Conservation (phyloP, 1,140 invertebrate species). For the Caenorhabditis inopinata region DNA sequence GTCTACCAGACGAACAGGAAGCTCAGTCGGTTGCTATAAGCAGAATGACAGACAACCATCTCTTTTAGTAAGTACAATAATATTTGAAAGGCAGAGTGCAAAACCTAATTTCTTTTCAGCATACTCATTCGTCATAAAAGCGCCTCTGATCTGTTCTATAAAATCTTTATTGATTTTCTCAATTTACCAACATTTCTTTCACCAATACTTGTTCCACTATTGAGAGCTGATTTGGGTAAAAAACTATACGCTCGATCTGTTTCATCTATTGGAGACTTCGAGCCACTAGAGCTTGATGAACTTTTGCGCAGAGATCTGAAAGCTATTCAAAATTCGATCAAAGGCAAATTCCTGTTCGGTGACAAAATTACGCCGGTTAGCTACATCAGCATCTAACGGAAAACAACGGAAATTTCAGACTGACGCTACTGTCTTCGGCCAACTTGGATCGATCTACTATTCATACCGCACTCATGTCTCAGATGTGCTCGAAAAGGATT, state of each 20-base stretch:
- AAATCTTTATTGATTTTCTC: not conserved
- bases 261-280: constrained; percentile 12
- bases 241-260: not conserved
- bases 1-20: not conserved
- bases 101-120: not conserved
- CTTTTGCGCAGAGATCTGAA: constrained; percentile 39
- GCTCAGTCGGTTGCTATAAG: not conserved
- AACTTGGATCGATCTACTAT: constrained; percentile 31
- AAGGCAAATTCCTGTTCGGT: constrained; percentile 40
- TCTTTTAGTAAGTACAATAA: not conserved
- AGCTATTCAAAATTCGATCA: not conserved
- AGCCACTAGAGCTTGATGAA: not conserved
- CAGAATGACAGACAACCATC: constrained; percentile 21
- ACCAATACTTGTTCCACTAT: not conserved
- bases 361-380: constrained; percentile 41
- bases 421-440: constrained; percentile 38
- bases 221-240: not conserved
- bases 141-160: not conserved
- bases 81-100: too few relatives aligned
- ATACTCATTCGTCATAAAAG: not conserved
- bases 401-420: not conserved
- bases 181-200: not conserved
- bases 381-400: not conserved
- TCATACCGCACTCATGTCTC: not conserved
- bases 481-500: not conserved